phyloP scores from a whole-genome alignment of 2,888 invertebrate species.

The Bombylius discolor region DNA sequence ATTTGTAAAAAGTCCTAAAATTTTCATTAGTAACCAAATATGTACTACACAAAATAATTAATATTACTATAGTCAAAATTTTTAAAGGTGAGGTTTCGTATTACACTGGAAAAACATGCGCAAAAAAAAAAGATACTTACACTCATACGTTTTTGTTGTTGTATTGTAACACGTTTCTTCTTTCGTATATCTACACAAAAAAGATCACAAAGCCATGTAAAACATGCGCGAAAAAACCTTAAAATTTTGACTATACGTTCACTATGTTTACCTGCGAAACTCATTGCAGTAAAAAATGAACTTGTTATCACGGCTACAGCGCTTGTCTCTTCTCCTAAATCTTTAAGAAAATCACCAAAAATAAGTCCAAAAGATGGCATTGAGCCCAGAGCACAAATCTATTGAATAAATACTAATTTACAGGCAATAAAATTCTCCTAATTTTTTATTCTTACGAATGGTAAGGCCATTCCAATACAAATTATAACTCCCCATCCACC shows the following conservation, averaged over 20 bases:
- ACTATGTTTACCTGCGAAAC: constrained; percentile 30
- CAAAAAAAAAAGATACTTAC: too few species aligned
- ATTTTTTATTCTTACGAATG: constrained; percentile 49
- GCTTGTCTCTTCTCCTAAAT: constrained; percentile 52
- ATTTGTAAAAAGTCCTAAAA: constrained; percentile 52
- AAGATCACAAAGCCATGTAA: too few species aligned
- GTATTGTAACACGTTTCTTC: too few species aligned
- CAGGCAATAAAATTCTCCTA: neutral
- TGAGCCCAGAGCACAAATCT: constrained; percentile 56
- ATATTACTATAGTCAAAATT: neutral
- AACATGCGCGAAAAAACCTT: too few species aligned
- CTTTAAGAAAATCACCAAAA: constrained; percentile 54
- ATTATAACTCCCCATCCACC: constrained; percentile 74
- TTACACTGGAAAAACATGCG: too few species aligned
- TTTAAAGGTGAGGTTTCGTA: neutral
- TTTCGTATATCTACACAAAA: too few species aligned
- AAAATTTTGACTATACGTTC: neutral
- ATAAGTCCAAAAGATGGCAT: constrained; percentile 56
- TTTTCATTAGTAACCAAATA: too few species aligned
- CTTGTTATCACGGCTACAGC: constrained; percentile 57
- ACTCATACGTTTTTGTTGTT: too few species aligned
- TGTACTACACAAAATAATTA: neutral
- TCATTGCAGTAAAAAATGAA: constrained; percentile 43
- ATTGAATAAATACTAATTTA: too few species aligned
- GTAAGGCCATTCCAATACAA: constrained; percentile 56